Evolutionary conservation across 2,797 vertebrate species (phyloP), one percentile per base, ranked within the genome.

Genomic region (Trachurus trachurus): DNA sequence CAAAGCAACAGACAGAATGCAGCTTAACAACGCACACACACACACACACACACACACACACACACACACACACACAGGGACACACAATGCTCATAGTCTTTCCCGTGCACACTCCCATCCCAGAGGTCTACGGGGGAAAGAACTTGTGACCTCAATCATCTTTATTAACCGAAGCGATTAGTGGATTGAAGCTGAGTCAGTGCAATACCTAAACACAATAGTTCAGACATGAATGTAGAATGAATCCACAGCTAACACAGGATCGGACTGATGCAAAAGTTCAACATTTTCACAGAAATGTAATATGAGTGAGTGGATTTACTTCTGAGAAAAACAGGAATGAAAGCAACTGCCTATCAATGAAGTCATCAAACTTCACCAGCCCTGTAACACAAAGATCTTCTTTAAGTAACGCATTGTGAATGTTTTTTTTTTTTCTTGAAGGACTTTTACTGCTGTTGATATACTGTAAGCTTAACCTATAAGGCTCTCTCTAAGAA

Each of bases 101-200:
- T 65, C 17, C 70, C 50, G 54, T 26, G 45, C 47, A 21, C 54
- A 49, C 31, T 64, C 53, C 26, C 63, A 80, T 54, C 45, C 62
- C 1, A 54, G 60, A 22, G 37, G 64, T 67, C 56, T 40, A 4
- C 34, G 2, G 17, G 45, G n/a, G 63, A 65, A 40, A 61, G 52
- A 76, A 75, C 80, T 56, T 61, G 47, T 83, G 86, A 88, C 80
- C 88, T 58, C 84, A 90, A 82, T 88, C 81, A 82, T 85, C 70
- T 67, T 81, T 87, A 88, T 86, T 86, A 89, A 81, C 87, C 22
- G 16, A 44, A 76, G 74, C 50, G 50, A 84, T 90, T 85, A 84
- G 73, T 67, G 61, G 68, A 90, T 66, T 81, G 63, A 53, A 75
- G 64, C 22, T 6, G 7, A 12, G 17, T 56, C 42, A 1, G 15